Conservation (phyloP, 2,113 vertebrate genomes). For the Enhydra lutris region DNA sequence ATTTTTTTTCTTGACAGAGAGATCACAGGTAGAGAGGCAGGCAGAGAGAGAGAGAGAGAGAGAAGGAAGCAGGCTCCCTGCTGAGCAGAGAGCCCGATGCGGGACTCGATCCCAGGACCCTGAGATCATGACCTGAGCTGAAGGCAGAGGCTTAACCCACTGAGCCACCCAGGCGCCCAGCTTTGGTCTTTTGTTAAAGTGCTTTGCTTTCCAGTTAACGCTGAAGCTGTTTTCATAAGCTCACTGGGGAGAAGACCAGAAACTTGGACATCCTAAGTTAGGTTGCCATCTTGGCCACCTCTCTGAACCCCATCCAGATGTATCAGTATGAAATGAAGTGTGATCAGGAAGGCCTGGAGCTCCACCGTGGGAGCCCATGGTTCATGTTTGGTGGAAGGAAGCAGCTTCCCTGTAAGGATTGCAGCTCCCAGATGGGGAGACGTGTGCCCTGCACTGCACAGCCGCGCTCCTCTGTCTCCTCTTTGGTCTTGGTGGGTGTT, state of each 20-base stretch:
- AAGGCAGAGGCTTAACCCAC: no score
- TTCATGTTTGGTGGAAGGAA: slow-evolving; percentile 30
- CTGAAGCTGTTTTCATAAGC: neutral
- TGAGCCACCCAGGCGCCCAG: no score
- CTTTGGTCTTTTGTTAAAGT: neutral
- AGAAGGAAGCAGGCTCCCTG: no score
- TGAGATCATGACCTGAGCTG: no score
- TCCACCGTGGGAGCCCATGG: neutral
- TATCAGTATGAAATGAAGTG: neutral
- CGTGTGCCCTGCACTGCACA: rapidly evolving
- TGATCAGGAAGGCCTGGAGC: neutral
- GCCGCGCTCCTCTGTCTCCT: neutral
- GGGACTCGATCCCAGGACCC: no score
- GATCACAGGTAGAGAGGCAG: no score
- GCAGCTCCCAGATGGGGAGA: neutral
- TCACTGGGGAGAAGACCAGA: neutral
- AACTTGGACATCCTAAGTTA: neutral
- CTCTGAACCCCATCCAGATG: neutral
- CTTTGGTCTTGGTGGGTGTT: neutral
- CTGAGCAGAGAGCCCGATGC: no score
- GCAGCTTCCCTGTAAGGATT: neutral
- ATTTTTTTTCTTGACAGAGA: no score
- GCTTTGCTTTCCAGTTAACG: neutral
- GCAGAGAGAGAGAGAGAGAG: no score
- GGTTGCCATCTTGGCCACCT: neutral